Evolutionary conservation across 2,797 vertebrate genomes (phyloP), one percentile per base, ranked within the genome.

Genomic region (Hylomyscus alleni): DNA sequence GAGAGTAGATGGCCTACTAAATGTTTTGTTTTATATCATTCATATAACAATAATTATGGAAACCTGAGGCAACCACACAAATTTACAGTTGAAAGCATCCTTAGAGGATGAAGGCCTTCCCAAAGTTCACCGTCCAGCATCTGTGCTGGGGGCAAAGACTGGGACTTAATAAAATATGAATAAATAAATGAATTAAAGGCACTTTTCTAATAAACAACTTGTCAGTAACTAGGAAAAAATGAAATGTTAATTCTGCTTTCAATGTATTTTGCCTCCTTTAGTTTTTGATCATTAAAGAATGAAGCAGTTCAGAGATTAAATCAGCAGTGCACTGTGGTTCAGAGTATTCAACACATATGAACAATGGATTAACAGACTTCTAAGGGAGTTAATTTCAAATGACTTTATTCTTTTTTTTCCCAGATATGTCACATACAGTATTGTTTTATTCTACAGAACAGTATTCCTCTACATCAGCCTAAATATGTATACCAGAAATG

Each of bases 401-500:
- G 47, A 86, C 62, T 95, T 94, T 77, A 31, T 84, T 95, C 40
- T 81, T 95, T 86, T 62, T 90, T 83, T 80, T 31, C 54, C 29
- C 40, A 93, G 60, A 90, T 93, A 44, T 85, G 26, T 86, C 73
- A 85, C 29, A 96, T 47, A 91, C 34, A 54, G 54, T 94, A 54
- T 90, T 97, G 82, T 96, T 96, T 95, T 62, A 89, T 96, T 95
- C 83, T 95, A 87, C 84, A 82, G 44, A 96, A 81, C 15, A 86
- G 24, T 37, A 94, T 96, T 97, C 89, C 85, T 96, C 52, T 85
- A 97, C n/a, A 62, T 95, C 2, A 88, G 80, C 83, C 84, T 96
- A 96, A 96, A 95, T 95, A 11, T 78, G 56, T n/a, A 67, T 81
- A 86, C 97, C 54, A 96, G 87, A 34, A 96, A 95, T 93, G 77